A percentile compares a stretch with the other conserved stretches of the same genome.
Conservation (phyloP, 2,888 invertebrate species). For the Agapostemon virescens region DNA sequence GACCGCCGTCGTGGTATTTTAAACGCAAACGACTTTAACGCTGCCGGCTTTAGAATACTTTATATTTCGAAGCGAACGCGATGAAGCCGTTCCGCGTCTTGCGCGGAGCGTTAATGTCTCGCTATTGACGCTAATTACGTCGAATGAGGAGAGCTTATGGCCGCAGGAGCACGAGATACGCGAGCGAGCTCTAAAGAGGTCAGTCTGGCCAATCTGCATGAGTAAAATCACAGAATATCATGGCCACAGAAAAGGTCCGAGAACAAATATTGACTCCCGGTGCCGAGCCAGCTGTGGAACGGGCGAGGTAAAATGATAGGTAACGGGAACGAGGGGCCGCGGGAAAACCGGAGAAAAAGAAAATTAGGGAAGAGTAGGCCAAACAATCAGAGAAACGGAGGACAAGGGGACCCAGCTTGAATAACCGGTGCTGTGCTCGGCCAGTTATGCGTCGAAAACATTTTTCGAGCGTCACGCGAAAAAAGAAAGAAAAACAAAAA, state of each 20-base stretch:
- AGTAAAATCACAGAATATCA: slow-evolving; percentile 69
- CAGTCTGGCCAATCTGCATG: slow-evolving; percentile 66
- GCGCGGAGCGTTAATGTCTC: slow-evolving; percentile 25
- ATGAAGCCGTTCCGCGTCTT: neutral
- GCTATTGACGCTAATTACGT: slow-evolving; percentile 39
- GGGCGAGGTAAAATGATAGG: slow-evolving; percentile 54
- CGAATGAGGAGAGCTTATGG: slow-evolving; percentile 14
- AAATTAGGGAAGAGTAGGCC: slow-evolving; percentile 42
- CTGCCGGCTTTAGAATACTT: neutral
- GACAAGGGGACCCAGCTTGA: slow-evolving; percentile 38
- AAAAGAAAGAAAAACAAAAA: no score
- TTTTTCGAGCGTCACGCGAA: slow-evolving; percentile 58
- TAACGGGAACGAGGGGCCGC: slow-evolving; percentile 39
- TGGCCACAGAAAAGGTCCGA: slow-evolving; percentile 61
- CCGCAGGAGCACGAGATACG: slow-evolving; percentile 20
- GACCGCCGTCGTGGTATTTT: neutral
- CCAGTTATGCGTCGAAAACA: slow-evolving; percentile 70
- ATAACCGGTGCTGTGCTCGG: slow-evolving; percentile 60
- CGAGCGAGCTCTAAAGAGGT: slow-evolving; percentile 33
- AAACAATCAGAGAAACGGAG: slow-evolving; percentile 28
- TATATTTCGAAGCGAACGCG: slow-evolving; percentile 8
- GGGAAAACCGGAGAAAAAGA: slow-evolving; percentile 29
- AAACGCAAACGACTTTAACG: neutral
- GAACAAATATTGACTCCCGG: slow-evolving; percentile 71
- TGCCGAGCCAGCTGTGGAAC: slow-evolving; percentile 53